Percentiles rank a stretch among this genome's conserved stretches.
These are phyloP conservation scores for Pseudobourletiella spinata DNA, from an alignment of 1,140 invertebrate genomes.

Conservation along the genomic window DNA sequence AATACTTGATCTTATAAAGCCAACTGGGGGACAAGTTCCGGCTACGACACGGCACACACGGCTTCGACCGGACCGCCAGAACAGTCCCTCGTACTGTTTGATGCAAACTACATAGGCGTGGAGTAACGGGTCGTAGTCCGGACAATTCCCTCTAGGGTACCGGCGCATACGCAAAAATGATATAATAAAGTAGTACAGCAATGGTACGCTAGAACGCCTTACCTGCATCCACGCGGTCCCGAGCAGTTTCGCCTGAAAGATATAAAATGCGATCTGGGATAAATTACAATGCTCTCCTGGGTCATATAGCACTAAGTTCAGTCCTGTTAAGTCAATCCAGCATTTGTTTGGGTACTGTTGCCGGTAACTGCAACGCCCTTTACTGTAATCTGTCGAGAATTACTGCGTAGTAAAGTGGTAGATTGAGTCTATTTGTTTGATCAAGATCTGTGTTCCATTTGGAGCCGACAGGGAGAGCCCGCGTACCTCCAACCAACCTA, in stretches of 20 bases:
- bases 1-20: too few species aligned
- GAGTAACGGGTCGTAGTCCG: too few species aligned
- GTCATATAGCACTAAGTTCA: neutral
- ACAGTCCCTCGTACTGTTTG: too few species aligned
- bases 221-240: conserved; percentile 51
- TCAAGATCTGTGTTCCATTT: neutral
- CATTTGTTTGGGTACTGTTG: neutral
- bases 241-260: conserved; percentile 52
- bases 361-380: neutral
- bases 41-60: too few species aligned
- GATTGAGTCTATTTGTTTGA: neutral
- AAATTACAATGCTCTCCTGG: conserved; percentile 11
- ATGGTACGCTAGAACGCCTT: conserved; percentile 37
- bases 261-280: conserved; percentile 33
- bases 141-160: too few species aligned
- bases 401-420: conserved; percentile 11
- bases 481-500: too few species aligned
- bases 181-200: too few species aligned
- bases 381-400: neutral
- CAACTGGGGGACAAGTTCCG: too few species aligned
- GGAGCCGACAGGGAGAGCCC: neutral
- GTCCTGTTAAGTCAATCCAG: neutral
- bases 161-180: too few species aligned
- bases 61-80: too few species aligned
- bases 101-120: too few species aligned